A percentile compares a stretch with the other conserved stretches of the same genome.
Evolutionary conservation across 2,113 vertebrate species (phyloP).

Genomic region (Lucifuga dentata): DNA sequence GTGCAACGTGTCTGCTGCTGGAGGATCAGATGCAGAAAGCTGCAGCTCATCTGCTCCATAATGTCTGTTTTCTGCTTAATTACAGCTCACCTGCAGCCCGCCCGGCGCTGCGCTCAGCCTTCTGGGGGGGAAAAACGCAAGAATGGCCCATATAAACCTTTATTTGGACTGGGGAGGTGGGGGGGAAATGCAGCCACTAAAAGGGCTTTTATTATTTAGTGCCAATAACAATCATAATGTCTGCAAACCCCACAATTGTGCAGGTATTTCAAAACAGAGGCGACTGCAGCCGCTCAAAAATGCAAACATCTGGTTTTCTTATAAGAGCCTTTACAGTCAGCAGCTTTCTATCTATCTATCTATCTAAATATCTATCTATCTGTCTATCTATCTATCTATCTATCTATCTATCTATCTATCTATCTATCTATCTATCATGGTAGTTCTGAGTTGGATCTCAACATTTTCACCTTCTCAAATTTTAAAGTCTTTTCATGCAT

Average conservation of each 20-base stretch:
- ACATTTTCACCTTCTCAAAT: no score
- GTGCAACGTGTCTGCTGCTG: constrained; percentile 77
- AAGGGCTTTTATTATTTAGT: constrained; percentile 73
- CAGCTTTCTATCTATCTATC: background rate
- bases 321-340: constrained; percentile 14
- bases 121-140: background rate
- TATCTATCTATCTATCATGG: background rate
- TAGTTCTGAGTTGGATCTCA: background rate
- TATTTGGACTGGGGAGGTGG: constrained; percentile 49
- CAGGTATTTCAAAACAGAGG: constrained; percentile 55
- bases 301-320: constrained; percentile 64
- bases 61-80: constrained; percentile 74
- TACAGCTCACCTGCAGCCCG: constrained; percentile 77
- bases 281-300: constrained; percentile 28
- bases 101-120: constrained; percentile 60
- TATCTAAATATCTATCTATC: no score
- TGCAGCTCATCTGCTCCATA: constrained; percentile 70
- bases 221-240: constrained; percentile 75
- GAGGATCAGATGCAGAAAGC: constrained; percentile 70
- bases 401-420: background rate
- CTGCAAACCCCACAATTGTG: constrained; percentile 65
- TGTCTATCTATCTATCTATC: constrained; percentile 17
- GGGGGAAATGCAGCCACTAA: background rate
- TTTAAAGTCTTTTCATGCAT: no score
- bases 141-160: constrained; percentile 53